Evolutionary conservation across 2,797 vertebrate species (phyloP), one percentile per base, ranked within the genome.

Genomic region (Chaenodraco wilsoni): DNA sequence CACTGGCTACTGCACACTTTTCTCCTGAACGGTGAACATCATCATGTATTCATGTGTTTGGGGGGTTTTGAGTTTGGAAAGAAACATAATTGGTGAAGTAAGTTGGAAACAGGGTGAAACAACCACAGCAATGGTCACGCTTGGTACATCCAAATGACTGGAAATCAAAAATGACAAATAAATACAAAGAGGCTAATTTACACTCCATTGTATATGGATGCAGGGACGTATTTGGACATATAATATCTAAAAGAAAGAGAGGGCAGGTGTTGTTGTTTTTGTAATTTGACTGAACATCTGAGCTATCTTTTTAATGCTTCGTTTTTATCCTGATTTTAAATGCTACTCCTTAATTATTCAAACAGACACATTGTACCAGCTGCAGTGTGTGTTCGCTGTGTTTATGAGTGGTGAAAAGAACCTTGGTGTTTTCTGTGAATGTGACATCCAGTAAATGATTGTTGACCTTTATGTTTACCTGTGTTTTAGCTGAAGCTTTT

Each of bases 381-480:
- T 1, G 41, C 37, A 55, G 13, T 13, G 16, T 69, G 51, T 69
- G 5, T 56, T 50, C 15, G 21, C 49, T 48, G 15, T 72, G 60
- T 73, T 73, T 68, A 37, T n/a, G 58, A 58, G 43, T 46, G 48
- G 68, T 68, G 55, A 33, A 52, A 51, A 57, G 45, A 69, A 71
- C 48, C 66, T 71, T 62, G 62, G 81, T 63, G 73, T 56, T 56
- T 51, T 57, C 64, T 52, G 33, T 80, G 56, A 69, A 8, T 68
- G 65, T 61, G 58, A 71, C 68, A 57, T 72, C 48, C 62, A 74
- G 66, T 79, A 72, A 84, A 84, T 84, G 71, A 70, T 31, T 21
- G 68, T 37, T 83, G 77, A 79, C 63, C 77, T 78, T 76, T 72
- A 3, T 80, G 68, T 78, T 80, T 78, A 65, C 72, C 58, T 78